phyloP scores from a whole-genome alignment of 1,140 invertebrate species.

The Pachyrhynchus sulphureomaculatus region DNA sequence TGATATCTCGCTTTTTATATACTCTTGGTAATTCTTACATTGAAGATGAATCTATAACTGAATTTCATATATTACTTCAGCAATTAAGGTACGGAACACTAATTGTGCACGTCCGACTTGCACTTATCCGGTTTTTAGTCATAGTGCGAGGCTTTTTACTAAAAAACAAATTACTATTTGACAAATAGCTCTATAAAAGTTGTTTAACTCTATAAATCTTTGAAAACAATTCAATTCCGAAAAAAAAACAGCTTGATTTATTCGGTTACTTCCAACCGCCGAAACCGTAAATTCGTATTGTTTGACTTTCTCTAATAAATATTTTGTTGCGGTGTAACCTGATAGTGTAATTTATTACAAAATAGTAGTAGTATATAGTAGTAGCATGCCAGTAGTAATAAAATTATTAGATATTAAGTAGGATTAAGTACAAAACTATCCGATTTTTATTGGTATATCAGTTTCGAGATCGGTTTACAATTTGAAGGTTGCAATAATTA shows the following conservation, averaged over 20 bases:
- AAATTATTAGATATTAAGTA: conserved; percentile 15
- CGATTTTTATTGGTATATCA: neutral
- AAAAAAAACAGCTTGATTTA: neutral
- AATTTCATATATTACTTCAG: too few species aligned
- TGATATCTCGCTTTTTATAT: too few species aligned
- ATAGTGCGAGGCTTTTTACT: too few species aligned
- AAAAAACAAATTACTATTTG: too few species aligned
- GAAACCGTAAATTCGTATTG: conserved; percentile 7
- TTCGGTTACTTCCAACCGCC: neutral
- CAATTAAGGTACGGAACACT: too few species aligned
- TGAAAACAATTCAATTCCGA: neutral
- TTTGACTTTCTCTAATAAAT: conserved; percentile 9
- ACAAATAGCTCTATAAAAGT: neutral
- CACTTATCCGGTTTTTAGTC: too few species aligned
- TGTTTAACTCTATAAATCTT: neutral
- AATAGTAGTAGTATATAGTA: conserved; percentile 2
- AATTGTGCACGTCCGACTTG: too few species aligned
- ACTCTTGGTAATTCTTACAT: too few species aligned
- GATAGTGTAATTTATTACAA: conserved; percentile 13
- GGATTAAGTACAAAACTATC: conserved; percentile 7
- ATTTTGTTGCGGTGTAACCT: conserved; percentile 12
- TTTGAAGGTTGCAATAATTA: neutral
- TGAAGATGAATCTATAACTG: too few species aligned
- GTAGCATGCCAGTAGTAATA: conserved; percentile 6
- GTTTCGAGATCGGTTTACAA: too few species aligned